phyloP scores from a whole-genome alignment of 23 tunicate species.

The Phallusia fumigata region DNA sequence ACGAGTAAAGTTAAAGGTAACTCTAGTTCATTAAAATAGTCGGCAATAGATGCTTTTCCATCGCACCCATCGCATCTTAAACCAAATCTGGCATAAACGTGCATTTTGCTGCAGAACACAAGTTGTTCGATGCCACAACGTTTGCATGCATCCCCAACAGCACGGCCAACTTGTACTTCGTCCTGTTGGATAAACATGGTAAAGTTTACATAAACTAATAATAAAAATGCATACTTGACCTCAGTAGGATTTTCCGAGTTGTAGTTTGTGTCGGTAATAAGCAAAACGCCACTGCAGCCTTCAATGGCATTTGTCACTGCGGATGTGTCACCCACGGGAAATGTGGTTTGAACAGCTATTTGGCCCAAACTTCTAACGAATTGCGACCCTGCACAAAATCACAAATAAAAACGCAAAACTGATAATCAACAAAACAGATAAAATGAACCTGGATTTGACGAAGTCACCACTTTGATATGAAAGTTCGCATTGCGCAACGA shows the following conservation, averaged over 20 bases:
- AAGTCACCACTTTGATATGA: not conserved
- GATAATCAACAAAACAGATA: not conserved
- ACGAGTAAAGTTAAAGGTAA: constrained; percentile 34
- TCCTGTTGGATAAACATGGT: constrained; percentile 15
- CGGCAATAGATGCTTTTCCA: constrained; percentile 64
- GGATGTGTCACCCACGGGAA: not conserved
- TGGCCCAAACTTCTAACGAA: not conserved
- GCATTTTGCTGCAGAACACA: constrained; percentile 52
- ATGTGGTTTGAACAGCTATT: not conserved
- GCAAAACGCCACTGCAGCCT: not conserved
- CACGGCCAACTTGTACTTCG: constrained; percentile 47
- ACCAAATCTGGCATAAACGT: constrained; percentile 51
- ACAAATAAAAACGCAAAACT: not conserved
- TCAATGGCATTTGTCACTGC: not conserved
- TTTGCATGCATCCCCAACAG: constrained; percentile 46
- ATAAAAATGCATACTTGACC: not conserved
- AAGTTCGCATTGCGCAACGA: not conserved
- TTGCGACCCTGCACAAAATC: not conserved
- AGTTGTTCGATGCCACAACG: constrained; percentile 20
- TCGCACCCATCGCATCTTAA: constrained; percentile 60
- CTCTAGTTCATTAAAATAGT: constrained; percentile 29
- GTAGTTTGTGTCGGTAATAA: constrained; percentile 47
- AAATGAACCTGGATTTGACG: not conserved
- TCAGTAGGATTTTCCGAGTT: constrained; percentile 23
- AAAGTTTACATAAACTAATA: not conserved